Evolutionary conservation across 2,113 vertebrate species (phyloP).

Genomic region (Bubo scandiacus): DNA sequence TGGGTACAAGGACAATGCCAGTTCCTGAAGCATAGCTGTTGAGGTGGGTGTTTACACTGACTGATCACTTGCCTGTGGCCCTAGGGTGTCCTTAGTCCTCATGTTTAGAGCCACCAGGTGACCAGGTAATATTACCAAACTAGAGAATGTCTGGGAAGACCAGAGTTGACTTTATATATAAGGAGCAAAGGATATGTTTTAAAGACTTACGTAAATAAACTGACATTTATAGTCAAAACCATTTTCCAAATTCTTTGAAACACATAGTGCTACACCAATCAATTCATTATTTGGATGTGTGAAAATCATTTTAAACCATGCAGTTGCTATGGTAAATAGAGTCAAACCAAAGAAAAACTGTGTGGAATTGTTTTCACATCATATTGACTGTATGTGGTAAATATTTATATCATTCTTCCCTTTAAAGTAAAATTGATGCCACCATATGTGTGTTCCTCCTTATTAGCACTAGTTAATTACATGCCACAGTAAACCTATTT

Average conservation of each 20-base stretch:
- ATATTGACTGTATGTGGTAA: neutral
- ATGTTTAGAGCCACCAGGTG: neutral
- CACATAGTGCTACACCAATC: neutral
- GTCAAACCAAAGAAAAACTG: neutral
- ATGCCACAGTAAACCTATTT: neutral
- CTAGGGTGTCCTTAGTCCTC: neutral
- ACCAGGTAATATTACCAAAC: rapidly evolving
- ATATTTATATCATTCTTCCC: neutral
- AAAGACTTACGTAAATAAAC: neutral
- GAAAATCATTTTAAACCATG: neutral
- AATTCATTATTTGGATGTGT: neutral
- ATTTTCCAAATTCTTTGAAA: neutral
- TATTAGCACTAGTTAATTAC: neutral
- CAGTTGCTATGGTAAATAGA: neutral
- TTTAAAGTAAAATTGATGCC: neutral
- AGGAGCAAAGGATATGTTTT: neutral
- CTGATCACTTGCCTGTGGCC: too few species aligned
- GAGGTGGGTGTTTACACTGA: neutral
- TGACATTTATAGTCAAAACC: neutral
- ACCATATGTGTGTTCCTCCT: neutral
- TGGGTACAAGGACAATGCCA: rapidly evolving
- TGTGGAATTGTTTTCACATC: neutral
- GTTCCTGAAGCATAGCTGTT: neutral
- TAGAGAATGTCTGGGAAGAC: neutral
- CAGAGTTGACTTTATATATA: neutral